Conservation (phyloP, 2,113 vertebrate genomes). For the Acrocephalus arundinaceus region DNA sequence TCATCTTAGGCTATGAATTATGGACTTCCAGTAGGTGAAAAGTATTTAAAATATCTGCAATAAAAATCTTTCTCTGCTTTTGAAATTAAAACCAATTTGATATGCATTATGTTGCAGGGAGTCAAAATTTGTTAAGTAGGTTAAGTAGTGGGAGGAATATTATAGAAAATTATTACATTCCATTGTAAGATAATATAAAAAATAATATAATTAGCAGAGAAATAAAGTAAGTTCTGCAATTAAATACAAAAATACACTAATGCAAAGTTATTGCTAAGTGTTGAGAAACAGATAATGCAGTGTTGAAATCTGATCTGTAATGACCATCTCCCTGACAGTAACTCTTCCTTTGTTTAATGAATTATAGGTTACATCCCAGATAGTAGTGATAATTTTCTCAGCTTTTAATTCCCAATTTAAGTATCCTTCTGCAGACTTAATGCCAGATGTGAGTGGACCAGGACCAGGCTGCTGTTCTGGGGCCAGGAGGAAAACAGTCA, state of each 20-base stretch:
- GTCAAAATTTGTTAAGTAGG: slow-evolving; percentile 20
- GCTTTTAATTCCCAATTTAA: not conserved
- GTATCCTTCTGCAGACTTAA: not conserved
- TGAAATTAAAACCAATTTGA: slow-evolving; percentile 56
- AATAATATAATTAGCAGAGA: not conserved
- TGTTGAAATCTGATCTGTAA: not conserved
- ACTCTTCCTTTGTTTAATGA: not conserved
- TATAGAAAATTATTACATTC: not conserved
- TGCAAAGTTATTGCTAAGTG: not conserved
- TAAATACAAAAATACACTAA: not conserved
- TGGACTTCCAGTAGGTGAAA: slow-evolving; percentile 20
- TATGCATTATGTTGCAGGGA: not conserved
- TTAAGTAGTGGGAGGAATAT: slow-evolving; percentile 40
- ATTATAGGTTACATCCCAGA: not conserved
- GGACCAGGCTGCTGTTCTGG: not conserved
- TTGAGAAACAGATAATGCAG: not conserved
- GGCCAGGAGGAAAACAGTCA: not conserved
- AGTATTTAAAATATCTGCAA: slow-evolving; percentile 20
- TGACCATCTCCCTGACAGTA: not conserved
- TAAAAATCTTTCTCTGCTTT: slow-evolving; percentile 30
- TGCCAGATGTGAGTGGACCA: not conserved
- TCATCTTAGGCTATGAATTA: slow-evolving; percentile 41
- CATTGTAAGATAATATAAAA: slow-evolving; percentile 1
- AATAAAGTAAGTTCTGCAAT: not conserved
- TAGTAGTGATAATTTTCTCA: not conserved